Evolutionary conservation across 2,888 invertebrate genomes (phyloP).

Genomic region (Galerucella calmariensis): DNA sequence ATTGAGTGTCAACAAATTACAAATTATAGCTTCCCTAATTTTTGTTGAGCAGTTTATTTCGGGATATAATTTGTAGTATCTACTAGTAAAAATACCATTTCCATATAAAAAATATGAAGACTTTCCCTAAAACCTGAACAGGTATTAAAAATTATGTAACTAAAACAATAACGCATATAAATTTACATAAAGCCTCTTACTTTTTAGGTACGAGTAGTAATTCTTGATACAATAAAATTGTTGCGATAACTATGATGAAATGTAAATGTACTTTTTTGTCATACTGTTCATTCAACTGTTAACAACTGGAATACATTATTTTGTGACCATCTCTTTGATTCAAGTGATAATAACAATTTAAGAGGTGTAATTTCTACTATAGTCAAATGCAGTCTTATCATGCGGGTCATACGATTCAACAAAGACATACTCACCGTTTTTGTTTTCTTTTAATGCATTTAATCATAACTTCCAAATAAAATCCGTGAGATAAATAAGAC

Average conservation of each 20-base stretch:
- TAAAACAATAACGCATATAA: neutral
- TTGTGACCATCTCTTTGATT: neutral
- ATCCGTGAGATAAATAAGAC: no score
- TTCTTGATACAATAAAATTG: conserved; percentile 1
- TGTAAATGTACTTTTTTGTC: neutral
- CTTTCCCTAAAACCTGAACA: neutral
- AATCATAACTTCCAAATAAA: no score
- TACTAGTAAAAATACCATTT: neutral
- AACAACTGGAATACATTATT: neutral
- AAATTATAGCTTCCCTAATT: no score
- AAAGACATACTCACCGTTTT: no score
- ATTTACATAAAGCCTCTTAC: conserved; percentile 14
- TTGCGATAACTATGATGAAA: conserved; percentile 3
- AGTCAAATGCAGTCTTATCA: no score
- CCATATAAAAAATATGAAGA: neutral
- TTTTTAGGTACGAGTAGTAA: neutral
- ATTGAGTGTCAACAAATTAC: no score
- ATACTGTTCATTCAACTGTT: neutral
- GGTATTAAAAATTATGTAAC: neutral
- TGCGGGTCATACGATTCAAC: no score
- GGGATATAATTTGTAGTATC: no score
- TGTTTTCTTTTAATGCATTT: no score
- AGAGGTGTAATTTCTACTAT: neutral
- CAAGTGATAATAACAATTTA: neutral
- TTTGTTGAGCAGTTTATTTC: no score